Evolutionary conservation across 2,888 invertebrate species (phyloP).

Genomic region (Eristalis intricaria): DNA sequence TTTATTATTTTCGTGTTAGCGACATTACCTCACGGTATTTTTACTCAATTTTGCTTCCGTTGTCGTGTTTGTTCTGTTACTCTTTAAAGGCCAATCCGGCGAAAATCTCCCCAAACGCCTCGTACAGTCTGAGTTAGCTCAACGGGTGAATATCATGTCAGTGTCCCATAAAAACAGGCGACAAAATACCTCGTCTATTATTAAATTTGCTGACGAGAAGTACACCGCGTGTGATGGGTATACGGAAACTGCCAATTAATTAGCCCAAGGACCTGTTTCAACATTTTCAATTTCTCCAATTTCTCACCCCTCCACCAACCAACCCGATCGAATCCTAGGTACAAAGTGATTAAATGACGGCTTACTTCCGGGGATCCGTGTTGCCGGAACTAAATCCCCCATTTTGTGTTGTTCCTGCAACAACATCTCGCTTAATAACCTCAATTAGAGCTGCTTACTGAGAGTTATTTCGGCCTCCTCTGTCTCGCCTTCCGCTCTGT

Average conservation of each 20-base stretch:
- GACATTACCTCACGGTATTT: background rate
- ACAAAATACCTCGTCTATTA: background rate
- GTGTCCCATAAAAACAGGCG: background rate
- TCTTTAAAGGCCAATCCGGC: background rate
- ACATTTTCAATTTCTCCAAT: background rate
- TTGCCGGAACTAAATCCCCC: slow-evolving; percentile 8
- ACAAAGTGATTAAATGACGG: slow-evolving; percentile 1
- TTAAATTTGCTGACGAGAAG: background rate
- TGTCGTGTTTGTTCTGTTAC: background rate
- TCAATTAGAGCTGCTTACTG: slow-evolving; percentile 40
- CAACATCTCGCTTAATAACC: slow-evolving; percentile 35
- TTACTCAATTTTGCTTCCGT: background rate
- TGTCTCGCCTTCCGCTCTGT: background rate
- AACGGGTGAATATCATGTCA: background rate
- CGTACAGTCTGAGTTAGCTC: background rate
- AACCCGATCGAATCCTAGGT: background rate
- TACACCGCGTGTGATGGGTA: background rate
- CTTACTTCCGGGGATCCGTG: slow-evolving; percentile 8
- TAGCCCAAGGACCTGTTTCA: background rate
- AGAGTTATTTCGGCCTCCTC: background rate
- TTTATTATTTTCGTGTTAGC: background rate
- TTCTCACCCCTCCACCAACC: background rate
- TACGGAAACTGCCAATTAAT: background rate
- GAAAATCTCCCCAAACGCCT: background rate
- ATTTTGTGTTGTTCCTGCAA: slow-evolving; percentile 1